Base-by-base conservation (phyloP, 2,888 invertebrate species). In the Pocota personata region DNA sequence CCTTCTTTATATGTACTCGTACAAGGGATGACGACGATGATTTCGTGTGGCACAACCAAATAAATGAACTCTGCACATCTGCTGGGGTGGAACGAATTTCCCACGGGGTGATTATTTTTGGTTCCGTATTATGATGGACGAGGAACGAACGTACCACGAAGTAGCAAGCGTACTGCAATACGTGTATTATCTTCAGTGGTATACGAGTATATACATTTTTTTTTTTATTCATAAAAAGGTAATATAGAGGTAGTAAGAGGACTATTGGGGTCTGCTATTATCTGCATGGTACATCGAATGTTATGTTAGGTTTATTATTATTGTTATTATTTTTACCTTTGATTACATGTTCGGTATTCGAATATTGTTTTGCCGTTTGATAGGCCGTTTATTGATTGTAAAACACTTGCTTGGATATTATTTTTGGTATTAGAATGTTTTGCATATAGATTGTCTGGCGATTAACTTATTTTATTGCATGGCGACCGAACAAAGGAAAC, bases 101-200 rank as follows among this genome's bases (percentile, higher is more conserved):
- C 88, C 92, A 92, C 92, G 91, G 88, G 89, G 90, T 92, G 91
- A 91, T 92, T 92, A 91, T 89, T 89, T 66, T 62, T 55, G 21
- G 57, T 79, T 83, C 57, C 82, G 80, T 64, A 58, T 66, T 77
- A 30, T 66, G 73, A 73, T 73, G 19, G 66, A 72, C 72, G 57
- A 72, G 43, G 37, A 64, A 50, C 5, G 48, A 58, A 37, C 24
- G 64, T 19, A 50, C 21, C 21, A 12, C 16, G 30, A n/a, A 66
- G 32, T n/a, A n/a, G 7, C 21, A 24, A 14, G 2, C 24, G 4
- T 4, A 24, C 24, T 3, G 24, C 24, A 24, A 24, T 24, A 24
- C 64, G 40, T 62, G 43, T 14, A 64, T 12, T 30, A 27, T 27
- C 27, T 14, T 19, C 14, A n/a, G 19, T 48, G 32, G 66, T 40